These are phyloP conservation scores for Chrysoperla carnea DNA, from an alignment of 1,140 invertebrate genomes.

Conservation along the genomic window DNA sequence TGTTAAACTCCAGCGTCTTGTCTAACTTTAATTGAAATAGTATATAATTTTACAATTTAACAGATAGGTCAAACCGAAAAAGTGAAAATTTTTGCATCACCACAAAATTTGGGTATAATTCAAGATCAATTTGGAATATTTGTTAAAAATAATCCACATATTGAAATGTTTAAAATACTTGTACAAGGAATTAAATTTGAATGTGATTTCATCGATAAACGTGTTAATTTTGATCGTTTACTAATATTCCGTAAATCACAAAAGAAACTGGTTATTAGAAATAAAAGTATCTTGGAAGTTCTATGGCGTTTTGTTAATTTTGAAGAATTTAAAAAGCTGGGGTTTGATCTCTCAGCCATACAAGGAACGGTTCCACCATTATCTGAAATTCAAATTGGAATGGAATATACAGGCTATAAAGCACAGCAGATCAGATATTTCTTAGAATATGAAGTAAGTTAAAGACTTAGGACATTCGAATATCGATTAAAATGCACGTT, in stretches of 20 bases:
- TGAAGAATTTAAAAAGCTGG: conserved; percentile 1
- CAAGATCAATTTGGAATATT: conserved; percentile 8
- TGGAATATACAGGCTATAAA: conserved; percentile 7
- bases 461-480: neutral
- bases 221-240: conserved; percentile 12
- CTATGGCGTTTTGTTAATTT: conserved; percentile 10
- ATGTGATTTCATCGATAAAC: conserved; percentile 10
- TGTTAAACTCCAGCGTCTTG: too few relatives aligned
- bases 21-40: too few relatives aligned
- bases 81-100: conserved; percentile 1
- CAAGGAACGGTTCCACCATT: conserved; percentile 8
- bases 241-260: conserved; percentile 7
- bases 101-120: conserved; percentile 6
- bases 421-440: conserved; percentile 7
- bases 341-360: conserved; percentile 8
- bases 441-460: conserved; percentile 9
- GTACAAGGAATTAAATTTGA: conserved; percentile 8
- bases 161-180: conserved; percentile 8
- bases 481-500: neutral
- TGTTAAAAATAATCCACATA: conserved; percentile 15
- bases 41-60: too few relatives aligned
- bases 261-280: conserved; percentile 9
- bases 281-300: conserved; percentile 10
- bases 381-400: conserved; percentile 6
- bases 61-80: too few relatives aligned